Percentiles rank a stretch among this genome's conserved stretches.
Conservation (phyloP, 2,797 vertebrate species). For the Hemibagrus guttatus region DNA sequence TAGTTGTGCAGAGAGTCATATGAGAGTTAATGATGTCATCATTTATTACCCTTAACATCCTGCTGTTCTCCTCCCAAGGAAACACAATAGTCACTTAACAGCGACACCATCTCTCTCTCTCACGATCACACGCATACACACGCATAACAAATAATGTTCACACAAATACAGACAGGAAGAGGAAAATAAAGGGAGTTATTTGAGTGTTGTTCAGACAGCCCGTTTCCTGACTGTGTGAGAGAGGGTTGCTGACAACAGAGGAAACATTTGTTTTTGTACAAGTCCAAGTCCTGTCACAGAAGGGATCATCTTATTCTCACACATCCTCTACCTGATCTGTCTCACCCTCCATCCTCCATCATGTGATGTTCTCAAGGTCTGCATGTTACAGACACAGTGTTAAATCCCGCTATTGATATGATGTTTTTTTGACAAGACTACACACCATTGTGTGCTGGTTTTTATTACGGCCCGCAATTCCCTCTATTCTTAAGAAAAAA, state of each 20-base stretch:
- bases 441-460: background rate
- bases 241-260: conserved; percentile 57
- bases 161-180: conserved; percentile 72
- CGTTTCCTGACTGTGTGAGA: conserved; percentile 67
- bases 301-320: conserved; percentile 33
- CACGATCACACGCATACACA: conserved; percentile 64
- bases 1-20: conserved; percentile 45
- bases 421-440: background rate
- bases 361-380: conserved; percentile 18
- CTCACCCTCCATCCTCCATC: conserved; percentile 26
- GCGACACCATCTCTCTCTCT: conserved; percentile 69
- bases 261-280: conserved; percentile 59
- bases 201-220: conserved; percentile 59
- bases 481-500: background rate
- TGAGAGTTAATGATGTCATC: conserved; percentile 57
- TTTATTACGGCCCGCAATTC: background rate
- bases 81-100: conserved; percentile 63
- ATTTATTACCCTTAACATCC: conserved; percentile 76
- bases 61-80: conserved; percentile 68
- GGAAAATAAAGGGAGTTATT: conserved; percentile 70
- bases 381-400: background rate
- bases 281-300: conserved; percentile 23
- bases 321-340: conserved; percentile 37
- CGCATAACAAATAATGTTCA: conserved; percentile 58
- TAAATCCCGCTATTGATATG: background rate